Evolutionary conservation across 2,888 invertebrate genomes (phyloP), one percentile per base, ranked within the genome.

Genomic region (Pilophorus perplexus): DNA sequence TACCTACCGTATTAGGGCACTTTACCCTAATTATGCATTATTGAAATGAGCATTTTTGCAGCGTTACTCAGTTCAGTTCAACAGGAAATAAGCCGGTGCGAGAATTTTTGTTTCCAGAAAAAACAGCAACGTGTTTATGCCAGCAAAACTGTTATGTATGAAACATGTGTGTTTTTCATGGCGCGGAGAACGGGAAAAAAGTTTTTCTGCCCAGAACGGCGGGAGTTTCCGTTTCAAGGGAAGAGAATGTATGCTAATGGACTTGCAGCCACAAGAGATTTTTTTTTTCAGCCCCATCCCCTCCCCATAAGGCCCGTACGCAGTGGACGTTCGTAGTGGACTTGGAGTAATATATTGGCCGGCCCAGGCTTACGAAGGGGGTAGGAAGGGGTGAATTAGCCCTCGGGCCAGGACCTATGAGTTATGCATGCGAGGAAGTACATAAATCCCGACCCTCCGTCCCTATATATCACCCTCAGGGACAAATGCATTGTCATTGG

Each of bases 401-500:
- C 65, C 54, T 52, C 20, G 16, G 27, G 54, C 54, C n/a, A n/a
- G n/a, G 50, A 65, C 54, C 65, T 55, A 55, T 65, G 65, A 65
- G 65, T 65, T 65, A 65, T 65, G 65, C 65, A 55, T 55, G 27
- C 55, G 65, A 55, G 65, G 55, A 65, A 65, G 65, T 65, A 65
- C 65, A 65, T 65, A 65, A 65, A 65, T 65, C 40, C 54, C 40
- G 48, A 40, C 22, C 48, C 62, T 37, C 52, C 50, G 14, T 37
- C 16, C 54, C n/a, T 18, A 40, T 55, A 65, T 48, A 65, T 55
- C 65, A 55, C 54, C 54, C 54, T 28, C 20, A 23, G 65, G 65
- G 69, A 69, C 69, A 69, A 69, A 69, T 69, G 69, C 69, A 69
- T 69, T 69, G 69, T 69, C 69, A 69, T 69, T 69, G 69, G 67